Evolutionary conservation across 1,140 invertebrate species (phyloP).

Genomic region (Monomorium pharaonis): DNA sequence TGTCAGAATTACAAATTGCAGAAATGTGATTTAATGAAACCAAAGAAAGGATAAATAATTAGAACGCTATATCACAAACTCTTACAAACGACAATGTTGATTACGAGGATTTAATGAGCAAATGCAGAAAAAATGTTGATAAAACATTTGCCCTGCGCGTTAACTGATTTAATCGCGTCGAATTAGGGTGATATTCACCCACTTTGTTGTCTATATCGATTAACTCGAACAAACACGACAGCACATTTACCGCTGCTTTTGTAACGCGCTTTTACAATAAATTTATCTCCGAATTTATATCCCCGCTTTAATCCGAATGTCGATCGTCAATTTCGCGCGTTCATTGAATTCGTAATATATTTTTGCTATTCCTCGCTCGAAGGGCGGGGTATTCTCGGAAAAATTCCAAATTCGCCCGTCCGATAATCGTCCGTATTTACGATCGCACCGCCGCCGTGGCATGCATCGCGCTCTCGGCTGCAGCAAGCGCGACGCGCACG

Average conservation of each 20-base stretch:
- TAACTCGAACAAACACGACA: not conserved
- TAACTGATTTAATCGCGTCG: not conserved
- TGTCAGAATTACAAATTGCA: too few species aligned
- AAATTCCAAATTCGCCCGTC: slow-evolving; percentile 39
- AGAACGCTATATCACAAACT: too few species aligned
- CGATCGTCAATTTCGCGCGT: not conserved
- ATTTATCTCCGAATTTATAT: not conserved
- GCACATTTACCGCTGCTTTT: not conserved
- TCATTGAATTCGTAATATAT: not conserved
- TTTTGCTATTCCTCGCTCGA: not conserved
- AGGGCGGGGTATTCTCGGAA: slow-evolving; percentile 1
- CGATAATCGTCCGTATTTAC: slow-evolving; percentile 46
- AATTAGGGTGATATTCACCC: not conserved
- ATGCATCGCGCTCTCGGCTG: slow-evolving; percentile 31
- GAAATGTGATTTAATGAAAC: too few species aligned
- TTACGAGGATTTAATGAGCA: not conserved
- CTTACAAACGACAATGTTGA: not conserved
- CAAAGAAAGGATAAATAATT: too few species aligned
- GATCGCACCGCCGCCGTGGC: slow-evolving; percentile 9
- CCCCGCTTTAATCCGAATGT: not conserved
- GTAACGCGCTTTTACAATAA: not conserved
- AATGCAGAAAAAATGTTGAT: not conserved
- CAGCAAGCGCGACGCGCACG: slow-evolving; percentile 2
- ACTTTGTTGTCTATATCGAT: not conserved
- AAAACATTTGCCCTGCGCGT: not conserved